phyloP scores from a whole-genome alignment of 2,888 invertebrate genomes.

The Cylindroiulus punctatus region DNA sequence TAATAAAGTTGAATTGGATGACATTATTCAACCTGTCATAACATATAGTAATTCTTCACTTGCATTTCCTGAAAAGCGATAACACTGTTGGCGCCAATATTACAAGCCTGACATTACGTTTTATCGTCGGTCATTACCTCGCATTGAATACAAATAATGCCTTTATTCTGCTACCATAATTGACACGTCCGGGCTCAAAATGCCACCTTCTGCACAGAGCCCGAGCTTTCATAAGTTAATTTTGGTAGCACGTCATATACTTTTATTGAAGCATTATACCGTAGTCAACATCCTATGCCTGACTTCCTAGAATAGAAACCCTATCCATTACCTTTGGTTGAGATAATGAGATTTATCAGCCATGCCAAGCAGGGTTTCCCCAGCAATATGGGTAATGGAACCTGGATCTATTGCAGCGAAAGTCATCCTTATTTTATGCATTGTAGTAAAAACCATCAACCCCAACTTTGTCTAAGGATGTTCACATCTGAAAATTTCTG shows the following conservation, averaged over 20 bases:
- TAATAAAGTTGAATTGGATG: background rate
- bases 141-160: conserved; percentile 3
- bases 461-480: too few relatives aligned
- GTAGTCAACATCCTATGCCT: background rate
- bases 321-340: background rate
- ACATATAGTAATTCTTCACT: conserved; percentile 10
- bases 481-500: too few relatives aligned
- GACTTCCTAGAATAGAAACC: background rate
- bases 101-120: background rate
- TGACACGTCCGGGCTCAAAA: background rate
- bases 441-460: too few relatives aligned
- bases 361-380: background rate
- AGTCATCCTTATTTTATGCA: background rate
- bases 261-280: background rate
- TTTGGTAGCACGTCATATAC: background rate
- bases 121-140: background rate
- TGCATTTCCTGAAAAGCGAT: background rate
- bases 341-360: background rate
- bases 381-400: background rate
- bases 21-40: conserved; percentile 11
- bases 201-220: background rate
- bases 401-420: background rate
- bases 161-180: background rate
- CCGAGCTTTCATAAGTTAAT: background rate
- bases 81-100: conserved; percentile 18